Conservation (phyloP, 1,140 invertebrate species). For the Riptortus pedestris region DNA sequence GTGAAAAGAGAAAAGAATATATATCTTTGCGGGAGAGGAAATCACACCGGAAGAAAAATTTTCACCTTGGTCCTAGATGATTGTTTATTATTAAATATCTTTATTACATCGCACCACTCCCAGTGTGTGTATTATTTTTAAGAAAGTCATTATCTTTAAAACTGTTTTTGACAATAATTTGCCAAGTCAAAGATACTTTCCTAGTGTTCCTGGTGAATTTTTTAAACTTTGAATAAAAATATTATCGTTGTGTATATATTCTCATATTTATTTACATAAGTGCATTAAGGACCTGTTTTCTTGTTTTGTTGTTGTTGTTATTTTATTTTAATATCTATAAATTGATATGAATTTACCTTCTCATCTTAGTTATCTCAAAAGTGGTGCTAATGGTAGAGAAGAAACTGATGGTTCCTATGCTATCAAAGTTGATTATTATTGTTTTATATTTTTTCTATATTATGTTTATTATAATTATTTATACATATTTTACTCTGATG, state of each 20-base stretch:
- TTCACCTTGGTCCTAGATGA: conserved; percentile 39
- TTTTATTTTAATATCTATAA: not conserved
- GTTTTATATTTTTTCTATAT: not conserved
- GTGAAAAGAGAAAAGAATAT: conserved; percentile 66
- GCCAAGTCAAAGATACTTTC: not conserved
- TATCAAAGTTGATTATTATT: not conserved
- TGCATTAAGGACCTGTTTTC: not conserved
- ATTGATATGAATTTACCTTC: not conserved
- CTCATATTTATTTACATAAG: conserved; percentile 5
- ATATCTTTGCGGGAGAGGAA: conserved; percentile 50
- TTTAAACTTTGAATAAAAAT: not conserved
- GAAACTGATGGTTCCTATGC: not conserved
- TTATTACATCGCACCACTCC: too few species aligned
- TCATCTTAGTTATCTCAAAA: not conserved
- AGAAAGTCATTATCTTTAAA: not conserved
- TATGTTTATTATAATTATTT: not conserved
- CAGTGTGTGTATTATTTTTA: too few species aligned
- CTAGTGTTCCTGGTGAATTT: not conserved
- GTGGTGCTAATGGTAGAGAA: conserved; percentile 15
- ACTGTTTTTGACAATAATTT: conserved; percentile 6
- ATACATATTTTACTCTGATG: not conserved
- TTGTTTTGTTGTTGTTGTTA: not conserved
- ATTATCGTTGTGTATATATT: conserved; percentile 2
- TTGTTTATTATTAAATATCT: conserved; percentile 12
- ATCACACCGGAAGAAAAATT: conserved; percentile 45